Evolutionary conservation across 2,113 vertebrate species (phyloP), one percentile per base, ranked within the genome.

Genomic region (Scolopax mira): DNA sequence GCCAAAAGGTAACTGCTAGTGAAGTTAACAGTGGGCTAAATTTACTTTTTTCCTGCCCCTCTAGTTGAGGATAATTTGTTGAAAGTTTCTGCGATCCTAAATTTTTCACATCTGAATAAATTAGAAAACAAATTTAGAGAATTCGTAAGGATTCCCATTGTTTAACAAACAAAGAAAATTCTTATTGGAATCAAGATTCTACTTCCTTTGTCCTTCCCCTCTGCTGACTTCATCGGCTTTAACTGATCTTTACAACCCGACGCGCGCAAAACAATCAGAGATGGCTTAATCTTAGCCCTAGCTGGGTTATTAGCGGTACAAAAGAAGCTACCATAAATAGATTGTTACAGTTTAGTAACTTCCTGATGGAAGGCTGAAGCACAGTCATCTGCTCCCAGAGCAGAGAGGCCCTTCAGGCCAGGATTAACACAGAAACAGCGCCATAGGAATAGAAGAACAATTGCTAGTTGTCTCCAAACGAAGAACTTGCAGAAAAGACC

Each of bases 301-400:
- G 49, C 85, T 88, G 60, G 62, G 88, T 88, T 95, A 96, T 77
- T 94, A 88, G 55, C 51, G 86, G 93, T 64, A 97, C 94, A 97
- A 95, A 94, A 94, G 95, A 33, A 83, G 64, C 42, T 84, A 88
- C 96, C 90, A 96, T 94, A 96, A 97, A 96, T 95, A 96, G 94
- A 96, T 18, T 78, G 64, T 65, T 93, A 64, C 69, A 95, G 88
- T 94, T 95, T 52, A 86, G 94, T 60, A 83, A 94, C 88, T 96
- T 97, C 96, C 96, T 90, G 92, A 84, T 70, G 90, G 75, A 88
- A 96, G 71, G 64, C 0, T 91, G 75, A 85, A 94, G 88, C 19
- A 71, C 85, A 94, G 39, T 51, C 94, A 93, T 94, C 82, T 95
- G 93, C 60, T 96, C 39, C n/a, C 65, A 88, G 55, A 78, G 82